Evolutionary conservation across 2,888 invertebrate genomes (phyloP), one percentile per base, ranked within the genome.

Genomic region (Panopea generosa): DNA sequence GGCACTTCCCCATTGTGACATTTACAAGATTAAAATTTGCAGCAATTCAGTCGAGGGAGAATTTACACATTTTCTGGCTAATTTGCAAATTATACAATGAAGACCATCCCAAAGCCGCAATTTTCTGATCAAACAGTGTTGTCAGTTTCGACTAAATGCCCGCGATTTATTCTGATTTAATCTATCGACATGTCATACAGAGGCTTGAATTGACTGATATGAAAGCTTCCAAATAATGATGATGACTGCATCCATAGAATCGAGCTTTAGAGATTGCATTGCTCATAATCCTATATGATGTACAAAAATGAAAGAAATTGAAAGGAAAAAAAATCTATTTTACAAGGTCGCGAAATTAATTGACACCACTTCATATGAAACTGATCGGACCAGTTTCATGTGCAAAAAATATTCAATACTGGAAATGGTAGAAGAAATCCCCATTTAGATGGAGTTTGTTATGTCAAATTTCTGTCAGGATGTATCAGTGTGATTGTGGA

Each of bases 1-100:
- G n/a, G n/a, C n/a, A n/a, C n/a, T n/a, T 7, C 33, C 33, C 33
- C 4, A 33, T 33, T 33, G 33, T 18, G 11, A 50, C 18, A 24
- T 20, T 50, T 22, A 50, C 50, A 14, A 50, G 50, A 24, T 50
- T 50, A 20, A 50, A 50, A 50, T 50, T 50, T 50, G 24, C 11
- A 24, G 50, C 22, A 50, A 50, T 50, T 50, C 20, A 18, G 11
- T 3, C 9, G 33, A 11, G 33, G 33, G 20, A 20, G 22, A 24
- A 50, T 50, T 50, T 24, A 50, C 50, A 50, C 50, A 50, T 50
- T 50, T 18, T 18, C 22, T 22, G 50, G 14, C 49, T 67, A 67
- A 67, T 67, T 57, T 67, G 38, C 66, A 47, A 40, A 67, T 67
- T 67, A 67, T 67, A 47, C 66, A 47, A 67, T 67, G 49, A 47